Percentiles rank a stretch among this genome's conserved stretches.
Conservation (phyloP, 2,113 vertebrate species). For the Verasper variegatus region DNA sequence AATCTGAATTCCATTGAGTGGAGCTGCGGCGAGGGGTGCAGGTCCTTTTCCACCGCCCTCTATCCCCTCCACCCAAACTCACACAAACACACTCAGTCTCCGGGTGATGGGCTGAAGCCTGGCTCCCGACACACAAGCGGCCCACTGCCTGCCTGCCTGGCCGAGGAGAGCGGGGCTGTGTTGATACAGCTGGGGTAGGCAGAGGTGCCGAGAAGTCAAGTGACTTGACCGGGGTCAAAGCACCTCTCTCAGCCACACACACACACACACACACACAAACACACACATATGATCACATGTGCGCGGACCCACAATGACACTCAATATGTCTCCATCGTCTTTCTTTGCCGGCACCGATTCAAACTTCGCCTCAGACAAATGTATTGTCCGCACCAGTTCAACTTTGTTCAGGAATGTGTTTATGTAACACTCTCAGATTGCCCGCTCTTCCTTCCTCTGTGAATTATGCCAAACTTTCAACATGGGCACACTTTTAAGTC, state of each 20-base stretch:
- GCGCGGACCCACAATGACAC: constrained; percentile 32
- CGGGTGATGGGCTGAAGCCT: constrained; percentile 69
- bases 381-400: constrained; percentile 39
- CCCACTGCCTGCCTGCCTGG: constrained; percentile 57
- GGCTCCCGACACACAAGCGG: constrained; percentile 67
- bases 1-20: constrained; percentile 74
- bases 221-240: constrained; percentile 79
- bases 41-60: constrained; percentile 45
- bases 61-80: constrained; percentile 61
- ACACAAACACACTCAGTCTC: constrained; percentile 75
- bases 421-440: constrained; percentile 66
- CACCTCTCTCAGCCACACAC: constrained; percentile 56
- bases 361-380: constrained; percentile 34
- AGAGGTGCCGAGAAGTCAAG: constrained; percentile 80
- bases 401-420: constrained; percentile 51
- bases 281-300: constrained; percentile 24
- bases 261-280: constrained; percentile 28
- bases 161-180: constrained; percentile 60
- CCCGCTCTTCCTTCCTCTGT: constrained; percentile 64
- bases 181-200: constrained; percentile 82
- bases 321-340: constrained; percentile 41
- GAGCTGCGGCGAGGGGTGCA: constrained; percentile 66
- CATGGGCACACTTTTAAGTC: constrained; percentile 50
- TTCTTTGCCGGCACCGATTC: constrained; percentile 35
- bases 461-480: constrained; percentile 56